Conservation (phyloP, 1,140 invertebrate species). For the Drosophila lacertosa region DNA sequence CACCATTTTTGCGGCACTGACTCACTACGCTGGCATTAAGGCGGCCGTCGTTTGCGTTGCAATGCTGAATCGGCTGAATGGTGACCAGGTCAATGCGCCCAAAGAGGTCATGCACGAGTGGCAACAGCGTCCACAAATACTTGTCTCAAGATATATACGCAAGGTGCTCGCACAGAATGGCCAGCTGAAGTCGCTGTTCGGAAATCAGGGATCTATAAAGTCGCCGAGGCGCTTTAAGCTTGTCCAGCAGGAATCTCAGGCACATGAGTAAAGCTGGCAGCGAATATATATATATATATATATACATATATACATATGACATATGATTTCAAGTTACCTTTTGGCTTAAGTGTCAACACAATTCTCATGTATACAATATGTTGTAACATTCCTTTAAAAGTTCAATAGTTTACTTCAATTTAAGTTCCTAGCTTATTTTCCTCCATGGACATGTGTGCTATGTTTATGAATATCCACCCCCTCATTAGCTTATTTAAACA, state of each 20-base stretch:
- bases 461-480: conserved; percentile 37
- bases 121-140: conserved; percentile 95
- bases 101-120: conserved; percentile 96
- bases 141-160: conserved; percentile 95
- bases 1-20: conserved; percentile 93
- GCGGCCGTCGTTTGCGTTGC: conserved; percentile 97
- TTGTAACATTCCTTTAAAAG: conserved; percentile 56
- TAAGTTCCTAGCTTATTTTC: conserved; percentile 64
- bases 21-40: conserved; percentile 96
- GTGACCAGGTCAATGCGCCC: conserved; percentile 95
- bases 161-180: conserved; percentile 91
- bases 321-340: conserved; percentile 41
- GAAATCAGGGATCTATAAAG: conserved; percentile 91
- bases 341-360: conserved; percentile 20
- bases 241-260: conserved; percentile 95
- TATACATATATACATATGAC: background rate
- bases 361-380: conserved; percentile 59
- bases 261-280: conserved; percentile 89
- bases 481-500: conserved; percentile 44
- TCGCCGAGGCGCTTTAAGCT: conserved; percentile 93
- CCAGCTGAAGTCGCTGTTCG: conserved; percentile 87
- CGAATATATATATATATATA: conserved; percentile 1
- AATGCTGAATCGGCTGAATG: conserved; percentile 95
- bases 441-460: conserved; percentile 4
- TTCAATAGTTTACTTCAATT: conserved; percentile 67